phyloP scores from a whole-genome alignment of 2,113 vertebrate species.

The Gymnarchus niloticus region DNA sequence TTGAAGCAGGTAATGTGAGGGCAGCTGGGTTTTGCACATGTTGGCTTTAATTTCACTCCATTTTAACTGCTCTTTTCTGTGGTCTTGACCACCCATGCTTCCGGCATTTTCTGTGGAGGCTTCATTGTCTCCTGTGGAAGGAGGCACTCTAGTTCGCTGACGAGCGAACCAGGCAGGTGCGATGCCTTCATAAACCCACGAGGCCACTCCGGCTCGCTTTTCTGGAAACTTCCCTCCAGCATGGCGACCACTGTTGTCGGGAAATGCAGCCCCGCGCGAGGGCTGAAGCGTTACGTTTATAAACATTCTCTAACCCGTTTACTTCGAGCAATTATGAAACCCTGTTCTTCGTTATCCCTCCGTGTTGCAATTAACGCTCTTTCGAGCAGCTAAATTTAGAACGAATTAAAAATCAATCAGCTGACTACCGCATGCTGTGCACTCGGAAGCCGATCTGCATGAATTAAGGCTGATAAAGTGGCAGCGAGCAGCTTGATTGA shows the following conservation, averaged over 20 bases:
- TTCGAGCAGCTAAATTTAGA: constrained; percentile 26
- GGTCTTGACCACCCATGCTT: background rate
- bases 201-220: background rate
- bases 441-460: background rate
- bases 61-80: background rate
- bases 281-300: background rate
- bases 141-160: background rate
- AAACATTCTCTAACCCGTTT: constrained; percentile 29
- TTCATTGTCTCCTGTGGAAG: background rate
- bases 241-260: background rate
- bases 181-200: background rate
- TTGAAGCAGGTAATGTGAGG: background rate
- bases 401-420: constrained; percentile 30
- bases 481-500: constrained; percentile 12
- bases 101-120: background rate
- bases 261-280: background rate
- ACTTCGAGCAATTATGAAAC: constrained; percentile 19
- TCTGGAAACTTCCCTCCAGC: background rate
- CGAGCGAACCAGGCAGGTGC: background rate
- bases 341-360: constrained; percentile 24
- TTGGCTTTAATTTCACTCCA: background rate
- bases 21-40: background rate
- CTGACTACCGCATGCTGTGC: background rate
- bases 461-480: constrained; percentile 18
- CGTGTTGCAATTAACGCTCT: constrained; percentile 23